These are phyloP conservation scores for Apostichopus parvimensis DNA, from an alignment of 35 echinoderm and acorn worm genomes.

Conservation along the genomic window DNA sequence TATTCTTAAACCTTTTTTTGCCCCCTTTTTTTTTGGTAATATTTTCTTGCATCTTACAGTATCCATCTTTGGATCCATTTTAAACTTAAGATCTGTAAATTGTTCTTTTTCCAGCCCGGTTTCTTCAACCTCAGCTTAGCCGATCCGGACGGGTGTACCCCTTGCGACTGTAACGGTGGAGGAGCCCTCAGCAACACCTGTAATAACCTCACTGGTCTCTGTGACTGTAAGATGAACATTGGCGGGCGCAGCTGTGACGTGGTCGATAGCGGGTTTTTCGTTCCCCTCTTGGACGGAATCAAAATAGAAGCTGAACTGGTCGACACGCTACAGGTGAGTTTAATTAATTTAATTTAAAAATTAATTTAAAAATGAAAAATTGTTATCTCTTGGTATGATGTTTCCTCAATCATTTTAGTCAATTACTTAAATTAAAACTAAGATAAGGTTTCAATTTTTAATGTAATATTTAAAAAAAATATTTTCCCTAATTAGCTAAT, in stretches of 20 bases:
- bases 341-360: no score
- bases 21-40: no score
- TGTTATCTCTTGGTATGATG: background rate
- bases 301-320: conserved; percentile 68
- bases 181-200: conserved; percentile 50
- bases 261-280: conserved; percentile 66
- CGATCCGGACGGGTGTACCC: conserved; percentile 77
- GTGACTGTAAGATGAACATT: conserved; percentile 67
- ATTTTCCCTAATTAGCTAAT: no score
- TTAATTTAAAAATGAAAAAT: no score
- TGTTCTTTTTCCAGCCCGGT: conserved; percentile 55
- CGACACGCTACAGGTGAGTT: conserved; percentile 55
- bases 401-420: background rate
- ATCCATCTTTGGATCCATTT: no score
- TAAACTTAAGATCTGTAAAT: no score
- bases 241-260: conserved; percentile 62
- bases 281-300: conserved; percentile 77
- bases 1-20: no score
- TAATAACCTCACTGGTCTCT: conserved; percentile 55
- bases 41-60: no score
- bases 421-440: background rate
- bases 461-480: no score
- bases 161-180: conserved; percentile 83
- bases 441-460: no score
- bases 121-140: conserved; percentile 58